Evolutionary conservation across 2,113 vertebrate species (phyloP).

Genomic region (Dromiciops gliroides): DNA sequence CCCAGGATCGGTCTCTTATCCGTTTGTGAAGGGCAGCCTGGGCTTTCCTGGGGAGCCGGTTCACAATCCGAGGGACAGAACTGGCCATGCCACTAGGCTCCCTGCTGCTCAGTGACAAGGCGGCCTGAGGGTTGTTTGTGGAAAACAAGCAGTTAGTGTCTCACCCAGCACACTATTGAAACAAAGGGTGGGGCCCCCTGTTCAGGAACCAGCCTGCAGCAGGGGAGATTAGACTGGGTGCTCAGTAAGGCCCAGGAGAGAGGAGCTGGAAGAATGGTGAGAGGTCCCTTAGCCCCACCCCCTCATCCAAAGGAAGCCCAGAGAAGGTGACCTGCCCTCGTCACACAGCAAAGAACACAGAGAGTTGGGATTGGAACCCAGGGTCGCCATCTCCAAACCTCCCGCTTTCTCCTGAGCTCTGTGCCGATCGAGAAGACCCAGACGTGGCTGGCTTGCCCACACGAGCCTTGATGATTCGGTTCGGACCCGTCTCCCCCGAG

Average conservation of each 20-base stretch:
- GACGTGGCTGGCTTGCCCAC: no score
- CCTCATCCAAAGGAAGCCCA: no score
- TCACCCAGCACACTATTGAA: not conserved
- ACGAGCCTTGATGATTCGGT: not conserved
- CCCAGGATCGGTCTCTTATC: not conserved
- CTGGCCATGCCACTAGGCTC: no score
- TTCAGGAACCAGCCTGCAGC: not conserved
- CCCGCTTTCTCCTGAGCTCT: not conserved
- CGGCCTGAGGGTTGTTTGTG: not conserved
- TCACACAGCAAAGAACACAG: not conserved
- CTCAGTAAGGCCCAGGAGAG: no score
- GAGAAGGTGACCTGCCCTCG: not conserved
- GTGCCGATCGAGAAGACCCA: accelerated
- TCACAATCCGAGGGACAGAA: no score
- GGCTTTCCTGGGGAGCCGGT: no score
- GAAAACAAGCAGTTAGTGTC: not conserved
- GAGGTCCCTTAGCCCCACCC: no score
- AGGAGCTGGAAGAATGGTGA: not conserved
- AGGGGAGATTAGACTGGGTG: not conserved
- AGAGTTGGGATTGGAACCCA: not conserved
- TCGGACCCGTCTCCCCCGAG: not conserved
- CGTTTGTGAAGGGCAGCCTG: not conserved
- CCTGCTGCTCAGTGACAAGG: not conserved
- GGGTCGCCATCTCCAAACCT: no score
- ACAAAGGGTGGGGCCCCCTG: not conserved